Conservation (phyloP, 92 coral and sea anemone species). For the Palythoa grandis region DNA sequence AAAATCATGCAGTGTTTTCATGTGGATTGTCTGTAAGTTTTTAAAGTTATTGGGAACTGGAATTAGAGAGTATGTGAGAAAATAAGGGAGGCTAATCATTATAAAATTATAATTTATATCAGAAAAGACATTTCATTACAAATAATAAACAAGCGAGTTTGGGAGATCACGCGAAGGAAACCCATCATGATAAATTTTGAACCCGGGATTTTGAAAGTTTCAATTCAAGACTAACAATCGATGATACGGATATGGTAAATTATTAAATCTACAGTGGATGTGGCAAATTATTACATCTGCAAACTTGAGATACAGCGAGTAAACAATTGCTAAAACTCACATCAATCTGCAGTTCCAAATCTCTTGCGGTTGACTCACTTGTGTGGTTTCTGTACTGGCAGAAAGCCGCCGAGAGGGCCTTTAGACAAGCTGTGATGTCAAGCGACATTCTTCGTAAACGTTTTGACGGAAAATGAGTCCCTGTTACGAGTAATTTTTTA, state of each 20-base stretch:
- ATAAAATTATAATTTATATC: no score
- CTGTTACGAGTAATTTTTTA: neutral
- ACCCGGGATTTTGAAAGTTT: no score
- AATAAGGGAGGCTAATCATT: no score
- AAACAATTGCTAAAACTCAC: slow-evolving; percentile 54
- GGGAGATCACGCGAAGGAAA: no score
- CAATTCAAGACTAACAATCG: neutral
- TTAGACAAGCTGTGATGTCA: slow-evolving; percentile 92
- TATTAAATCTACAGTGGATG: no score
- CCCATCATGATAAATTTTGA: neutral
- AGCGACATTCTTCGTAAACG: slow-evolving; percentile 70
- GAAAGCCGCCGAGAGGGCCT: slow-evolving; percentile 92
- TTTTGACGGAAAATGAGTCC: neutral
- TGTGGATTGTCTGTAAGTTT: no score
- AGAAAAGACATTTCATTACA: no score
- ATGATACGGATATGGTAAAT: neutral
- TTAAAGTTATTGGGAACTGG: no score
- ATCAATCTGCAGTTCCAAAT: slow-evolving; percentile 94
- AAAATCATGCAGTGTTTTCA: no score
- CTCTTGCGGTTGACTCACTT: slow-evolving; percentile 82
- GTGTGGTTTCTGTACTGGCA: slow-evolving; percentile 90
- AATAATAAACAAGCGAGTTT: no score
- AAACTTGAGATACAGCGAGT: no score
- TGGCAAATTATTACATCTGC: neutral
- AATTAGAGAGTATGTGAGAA: no score